A percentile compares a stretch with the other conserved stretches of the same genome.
phyloP scores from a whole-genome alignment of 2,888 invertebrate species.

The Sinotaia quadrata region DNA sequence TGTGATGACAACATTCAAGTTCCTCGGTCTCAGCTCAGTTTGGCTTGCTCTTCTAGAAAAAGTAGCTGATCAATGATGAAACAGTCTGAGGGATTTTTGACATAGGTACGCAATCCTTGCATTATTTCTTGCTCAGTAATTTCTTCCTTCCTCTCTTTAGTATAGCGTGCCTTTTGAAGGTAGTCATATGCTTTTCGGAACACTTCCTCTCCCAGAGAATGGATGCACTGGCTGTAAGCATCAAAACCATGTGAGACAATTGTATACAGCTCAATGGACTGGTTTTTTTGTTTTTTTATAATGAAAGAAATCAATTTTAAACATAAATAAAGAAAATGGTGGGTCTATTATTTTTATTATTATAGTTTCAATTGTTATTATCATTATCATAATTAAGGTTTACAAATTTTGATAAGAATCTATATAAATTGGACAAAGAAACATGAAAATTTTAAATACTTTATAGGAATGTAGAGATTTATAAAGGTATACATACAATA shows the following conservation, averaged over 20 bases:
- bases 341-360: not conserved
- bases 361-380: too few species aligned
- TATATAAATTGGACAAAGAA: too few species aligned
- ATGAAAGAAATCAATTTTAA: slow-evolving; percentile 4
- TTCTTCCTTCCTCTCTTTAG: slow-evolving; percentile 41
- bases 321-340: not conserved
- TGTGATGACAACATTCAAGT: too few species aligned
- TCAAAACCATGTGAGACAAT: slow-evolving; percentile 45
- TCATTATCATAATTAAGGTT: too few species aligned
- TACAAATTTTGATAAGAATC: too few species aligned
- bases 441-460: too few species aligned
- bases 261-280: too few species aligned
- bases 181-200: slow-evolving; percentile 68
- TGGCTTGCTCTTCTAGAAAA: slow-evolving; percentile 67
- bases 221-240: slow-evolving; percentile 62
- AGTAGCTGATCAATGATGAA: slow-evolving; percentile 71
- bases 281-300: not conserved
- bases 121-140: slow-evolving; percentile 66
- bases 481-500: too few species aligned
- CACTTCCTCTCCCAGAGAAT: slow-evolving; percentile 61
- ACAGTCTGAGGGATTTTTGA: slow-evolving; percentile 68
- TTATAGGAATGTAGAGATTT: too few species aligned
- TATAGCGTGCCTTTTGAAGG: slow-evolving; percentile 62
- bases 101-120: slow-evolving; percentile 62
- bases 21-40: slow-evolving; percentile 14